Percentiles rank a stretch among this genome's conserved stretches.
Evolutionary conservation across 2,113 vertebrate genomes (phyloP).

Genomic region (Pitta sordida): DNA sequence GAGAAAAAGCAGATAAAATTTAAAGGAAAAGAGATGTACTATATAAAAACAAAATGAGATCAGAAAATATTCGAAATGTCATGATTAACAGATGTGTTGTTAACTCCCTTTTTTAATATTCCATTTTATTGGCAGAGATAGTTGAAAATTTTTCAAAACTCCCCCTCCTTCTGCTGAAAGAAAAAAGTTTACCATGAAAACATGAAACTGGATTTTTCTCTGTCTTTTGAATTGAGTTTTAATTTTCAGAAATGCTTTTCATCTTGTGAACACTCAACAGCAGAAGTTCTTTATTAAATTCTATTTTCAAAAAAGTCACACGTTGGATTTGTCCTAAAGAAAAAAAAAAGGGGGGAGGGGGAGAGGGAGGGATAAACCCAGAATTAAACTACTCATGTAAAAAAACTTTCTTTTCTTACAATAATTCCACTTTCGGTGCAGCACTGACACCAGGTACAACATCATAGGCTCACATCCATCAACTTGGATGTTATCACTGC

Average conservation of each 20-base stretch:
- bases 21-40: background rate
- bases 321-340: background rate
- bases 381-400: background rate
- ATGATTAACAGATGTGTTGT: slow-evolving; percentile 5
- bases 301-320: background rate
- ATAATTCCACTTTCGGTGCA: background rate
- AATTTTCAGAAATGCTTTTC: background rate
- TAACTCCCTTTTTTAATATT: slow-evolving; percentile 5
- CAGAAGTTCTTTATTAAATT: background rate
- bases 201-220: background rate
- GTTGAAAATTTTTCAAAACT: background rate
- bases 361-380: background rate
- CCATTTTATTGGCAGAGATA: background rate
- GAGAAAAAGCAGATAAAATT: background rate
- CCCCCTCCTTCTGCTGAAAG: background rate
- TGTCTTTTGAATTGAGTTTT: background rate
- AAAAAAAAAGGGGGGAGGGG: no score
- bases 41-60: background rate
- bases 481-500: background rate
- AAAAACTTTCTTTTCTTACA: background rate
- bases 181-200: background rate
- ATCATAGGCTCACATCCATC: background rate
- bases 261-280: background rate
- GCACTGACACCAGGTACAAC: background rate
- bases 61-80: background rate